Conservation (phyloP, 2,888 invertebrate genomes). For the Ditula angustiorana region DNA sequence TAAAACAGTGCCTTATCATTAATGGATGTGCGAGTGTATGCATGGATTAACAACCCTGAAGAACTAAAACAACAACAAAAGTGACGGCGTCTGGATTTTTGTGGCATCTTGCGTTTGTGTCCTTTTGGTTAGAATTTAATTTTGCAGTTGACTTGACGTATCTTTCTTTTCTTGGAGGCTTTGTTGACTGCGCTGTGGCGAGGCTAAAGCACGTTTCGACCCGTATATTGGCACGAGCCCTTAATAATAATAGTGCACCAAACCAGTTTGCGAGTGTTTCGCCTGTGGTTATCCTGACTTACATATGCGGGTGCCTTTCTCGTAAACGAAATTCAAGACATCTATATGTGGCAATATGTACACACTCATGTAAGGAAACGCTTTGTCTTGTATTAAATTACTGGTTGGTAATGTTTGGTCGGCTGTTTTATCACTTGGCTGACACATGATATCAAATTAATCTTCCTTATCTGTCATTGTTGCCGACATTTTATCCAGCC, state of each 20-base stretch:
- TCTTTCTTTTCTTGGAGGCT: constrained; percentile 59
- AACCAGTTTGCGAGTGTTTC: constrained; percentile 82
- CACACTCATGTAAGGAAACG: constrained; percentile 43
- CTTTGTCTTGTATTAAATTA: constrained; percentile 48
- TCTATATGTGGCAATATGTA: constrained; percentile 46
- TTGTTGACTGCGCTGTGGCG: constrained; percentile 68
- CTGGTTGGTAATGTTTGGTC: constrained; percentile 20
- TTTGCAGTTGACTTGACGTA: constrained; percentile 62
- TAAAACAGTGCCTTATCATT: constrained; percentile 77
- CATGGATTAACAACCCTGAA: constrained; percentile 70
- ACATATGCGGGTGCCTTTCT: constrained; percentile 77
- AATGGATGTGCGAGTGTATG: constrained; percentile 81
- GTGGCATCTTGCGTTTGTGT: constrained; percentile 72
- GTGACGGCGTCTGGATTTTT: constrained; percentile 70
- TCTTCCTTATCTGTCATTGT: constrained; percentile 36
- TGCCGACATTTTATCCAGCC: constrained; percentile 33
- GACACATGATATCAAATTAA: constrained; percentile 33
- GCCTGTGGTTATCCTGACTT: constrained; percentile 79
- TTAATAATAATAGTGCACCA: constrained; percentile 84
- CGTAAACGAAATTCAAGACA: constrained; percentile 66
- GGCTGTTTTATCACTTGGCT: constrained; percentile 23
- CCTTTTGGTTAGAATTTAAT: constrained; percentile 77
- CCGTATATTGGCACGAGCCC: constrained; percentile 82
- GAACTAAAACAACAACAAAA: constrained; percentile 62
- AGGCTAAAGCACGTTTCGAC: constrained; percentile 68